A percentile compares a stretch with the other conserved stretches of the same genome.
Conservation (phyloP, 1,140 invertebrate species). For the Drosophila serrata region DNA sequence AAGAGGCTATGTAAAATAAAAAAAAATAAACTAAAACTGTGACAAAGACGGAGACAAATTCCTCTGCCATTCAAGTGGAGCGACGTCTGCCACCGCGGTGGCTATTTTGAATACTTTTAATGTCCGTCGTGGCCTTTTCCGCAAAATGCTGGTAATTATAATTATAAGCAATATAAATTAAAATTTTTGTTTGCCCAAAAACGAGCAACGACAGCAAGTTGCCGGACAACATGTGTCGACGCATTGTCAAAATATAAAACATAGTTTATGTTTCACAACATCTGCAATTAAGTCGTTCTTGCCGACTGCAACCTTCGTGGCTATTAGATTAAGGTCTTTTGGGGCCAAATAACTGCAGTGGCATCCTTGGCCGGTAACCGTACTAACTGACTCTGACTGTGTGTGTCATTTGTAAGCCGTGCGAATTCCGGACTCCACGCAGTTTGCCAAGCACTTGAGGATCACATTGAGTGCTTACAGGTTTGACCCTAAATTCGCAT, state of each 20-base stretch:
- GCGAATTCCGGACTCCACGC: slow-evolving; percentile 26
- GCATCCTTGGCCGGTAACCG: slow-evolving; percentile 57
- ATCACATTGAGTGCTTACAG: slow-evolving; percentile 14
- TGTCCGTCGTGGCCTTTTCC: slow-evolving; percentile 69
- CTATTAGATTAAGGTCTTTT: slow-evolving; percentile 77
- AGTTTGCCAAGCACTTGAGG: slow-evolving; percentile 45
- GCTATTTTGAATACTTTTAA: slow-evolving; percentile 61
- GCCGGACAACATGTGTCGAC: slow-evolving; percentile 47
- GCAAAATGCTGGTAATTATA: slow-evolving; percentile 70
- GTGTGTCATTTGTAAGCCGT: slow-evolving; percentile 19
- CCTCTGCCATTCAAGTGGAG: slow-evolving; percentile 43
- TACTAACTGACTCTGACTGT: slow-evolving; percentile 27
- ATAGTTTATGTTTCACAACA: slow-evolving; percentile 44
- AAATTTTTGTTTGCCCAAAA: slow-evolving; percentile 57
- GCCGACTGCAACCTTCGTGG: slow-evolving; percentile 66
- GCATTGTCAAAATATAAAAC: slow-evolving; percentile 39
- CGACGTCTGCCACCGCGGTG: slow-evolving; percentile 27
- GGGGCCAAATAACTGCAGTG: slow-evolving; percentile 54
- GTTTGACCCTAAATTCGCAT: slow-evolving; percentile 30
- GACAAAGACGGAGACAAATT: slow-evolving; percentile 8
- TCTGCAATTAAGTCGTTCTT: slow-evolving; percentile 68
- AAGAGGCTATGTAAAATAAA: slow-evolving; percentile 11
- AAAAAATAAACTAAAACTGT: slow-evolving; percentile 2
- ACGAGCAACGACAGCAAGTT: slow-evolving; percentile 46
- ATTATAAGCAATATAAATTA: slow-evolving; percentile 76